Conservation (phyloP, 2,113 vertebrate genomes). For the Trichechus manatus region DNA sequence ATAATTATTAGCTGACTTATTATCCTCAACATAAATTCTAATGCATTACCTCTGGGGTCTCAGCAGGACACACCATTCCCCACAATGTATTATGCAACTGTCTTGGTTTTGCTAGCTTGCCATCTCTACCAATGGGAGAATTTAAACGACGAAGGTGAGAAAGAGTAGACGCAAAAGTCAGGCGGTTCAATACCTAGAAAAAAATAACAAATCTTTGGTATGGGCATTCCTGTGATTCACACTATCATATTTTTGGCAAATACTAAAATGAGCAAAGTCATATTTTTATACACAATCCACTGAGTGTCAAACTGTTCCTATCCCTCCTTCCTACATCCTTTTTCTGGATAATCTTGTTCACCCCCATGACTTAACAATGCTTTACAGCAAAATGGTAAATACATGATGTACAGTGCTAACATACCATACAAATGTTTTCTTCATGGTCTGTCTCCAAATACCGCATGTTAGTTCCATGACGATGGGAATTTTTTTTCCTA, state of each 20-base stretch:
- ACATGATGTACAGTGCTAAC: not conserved
- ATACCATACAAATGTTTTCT: not conserved
- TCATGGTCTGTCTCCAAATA: not conserved
- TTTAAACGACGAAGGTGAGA: conserved; percentile 97
- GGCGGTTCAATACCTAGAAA: conserved; percentile 95
- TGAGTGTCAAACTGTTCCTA: not conserved
- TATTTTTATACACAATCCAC: not conserved
- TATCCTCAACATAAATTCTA: not conserved
- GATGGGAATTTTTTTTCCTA: not conserved
- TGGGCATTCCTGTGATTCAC: not conserved
- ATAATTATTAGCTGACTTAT: not conserved
- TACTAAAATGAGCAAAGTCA: not conserved
- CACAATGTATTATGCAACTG: conserved; percentile 98
- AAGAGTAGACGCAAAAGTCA: conserved; percentile 98
- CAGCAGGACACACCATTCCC: conserved; percentile 99
- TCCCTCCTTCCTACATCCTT: not conserved
- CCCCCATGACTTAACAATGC: not conserved
- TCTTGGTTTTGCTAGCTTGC: conserved; percentile 97
- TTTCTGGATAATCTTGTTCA: not conserved
- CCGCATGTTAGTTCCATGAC: not conserved
- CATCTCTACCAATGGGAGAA: conserved; percentile 98
- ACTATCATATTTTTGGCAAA: conserved; percentile 13
- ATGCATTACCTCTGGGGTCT: conserved; percentile 96
- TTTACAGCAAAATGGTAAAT: not conserved
- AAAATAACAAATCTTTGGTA: not conserved